phyloP scores from a whole-genome alignment of 2,797 vertebrate species.

The Syndactyla subalaris region DNA sequence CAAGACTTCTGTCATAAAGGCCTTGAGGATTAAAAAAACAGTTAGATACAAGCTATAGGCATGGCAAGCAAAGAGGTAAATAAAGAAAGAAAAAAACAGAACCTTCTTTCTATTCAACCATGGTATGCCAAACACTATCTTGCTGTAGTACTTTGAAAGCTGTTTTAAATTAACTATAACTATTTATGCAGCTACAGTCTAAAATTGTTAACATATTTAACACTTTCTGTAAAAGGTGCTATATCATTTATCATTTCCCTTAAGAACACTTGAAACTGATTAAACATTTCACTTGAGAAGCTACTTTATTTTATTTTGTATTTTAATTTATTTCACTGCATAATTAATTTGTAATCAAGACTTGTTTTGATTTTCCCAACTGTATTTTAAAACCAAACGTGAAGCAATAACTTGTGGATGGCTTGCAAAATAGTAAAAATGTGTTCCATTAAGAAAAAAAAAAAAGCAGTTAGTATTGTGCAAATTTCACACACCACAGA shows the following conservation, averaged over 20 bases:
- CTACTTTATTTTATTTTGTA: constrained; percentile 47
- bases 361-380: constrained; percentile 56
- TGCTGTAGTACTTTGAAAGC: constrained; percentile 5
- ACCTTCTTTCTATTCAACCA: not conserved
- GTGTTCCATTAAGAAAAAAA: not conserved
- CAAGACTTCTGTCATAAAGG: not conserved
- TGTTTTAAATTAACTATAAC: constrained; percentile 30
- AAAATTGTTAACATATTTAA: constrained; percentile 1
- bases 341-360: constrained; percentile 64
- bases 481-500: constrained; percentile 12
- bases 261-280: constrained; percentile 45
- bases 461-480: not conserved
- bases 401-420: not conserved
- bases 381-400: constrained; percentile 51
- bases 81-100: not conserved
- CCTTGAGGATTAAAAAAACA: not conserved
- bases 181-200: not conserved
- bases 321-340: constrained; percentile 46
- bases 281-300: constrained; percentile 21
- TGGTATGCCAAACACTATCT: not conserved
- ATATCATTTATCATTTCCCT: constrained; percentile 19
- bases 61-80: not conserved
- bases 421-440: constrained; percentile 50
- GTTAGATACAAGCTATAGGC: not conserved
- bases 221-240: constrained; percentile 12